Conservation (phyloP, 2,888 invertebrate species). For the Zeuzera pyrina region DNA sequence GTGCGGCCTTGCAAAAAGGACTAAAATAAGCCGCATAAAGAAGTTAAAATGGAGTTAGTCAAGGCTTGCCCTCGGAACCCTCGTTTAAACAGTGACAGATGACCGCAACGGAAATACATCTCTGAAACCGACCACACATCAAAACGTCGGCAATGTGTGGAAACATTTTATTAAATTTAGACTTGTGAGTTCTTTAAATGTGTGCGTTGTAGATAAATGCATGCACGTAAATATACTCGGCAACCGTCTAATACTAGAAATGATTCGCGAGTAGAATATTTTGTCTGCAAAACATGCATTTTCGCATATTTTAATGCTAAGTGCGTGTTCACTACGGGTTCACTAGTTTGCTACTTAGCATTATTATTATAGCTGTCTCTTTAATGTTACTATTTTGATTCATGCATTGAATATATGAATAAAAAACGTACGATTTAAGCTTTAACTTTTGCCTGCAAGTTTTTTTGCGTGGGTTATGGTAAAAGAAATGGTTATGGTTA, state of each 20-base stretch:
- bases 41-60: constrained; percentile 5
- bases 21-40: constrained; percentile 16
- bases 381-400: too few species aligned
- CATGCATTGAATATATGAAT: too few species aligned
- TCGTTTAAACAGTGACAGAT: constrained; percentile 34
- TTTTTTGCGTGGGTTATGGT: too few species aligned
- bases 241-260: constrained; percentile 1
- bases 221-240: neutral
- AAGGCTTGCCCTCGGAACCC: constrained; percentile 19
- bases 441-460: too few species aligned
- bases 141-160: constrained; percentile 38
- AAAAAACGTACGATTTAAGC: too few species aligned
- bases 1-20: constrained; percentile 8
- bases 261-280: constrained; percentile 1
- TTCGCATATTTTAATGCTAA: too few species aligned
- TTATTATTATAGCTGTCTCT: too few species aligned
- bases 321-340: too few species aligned
- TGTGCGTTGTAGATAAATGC: constrained; percentile 5
- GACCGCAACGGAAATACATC: constrained; percentile 39
- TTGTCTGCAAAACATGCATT: constrained; percentile 1
- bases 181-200: constrained; percentile 14
- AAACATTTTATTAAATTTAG: constrained; percentile 39
- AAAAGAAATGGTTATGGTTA: too few species aligned
- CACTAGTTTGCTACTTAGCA: too few species aligned
- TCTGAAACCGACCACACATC: constrained; percentile 25